A percentile compares a stretch with the other conserved stretches of the same genome.
Evolutionary conservation across 2,888 invertebrate species (phyloP).

Genomic region (Itoplectis maculator): DNA sequence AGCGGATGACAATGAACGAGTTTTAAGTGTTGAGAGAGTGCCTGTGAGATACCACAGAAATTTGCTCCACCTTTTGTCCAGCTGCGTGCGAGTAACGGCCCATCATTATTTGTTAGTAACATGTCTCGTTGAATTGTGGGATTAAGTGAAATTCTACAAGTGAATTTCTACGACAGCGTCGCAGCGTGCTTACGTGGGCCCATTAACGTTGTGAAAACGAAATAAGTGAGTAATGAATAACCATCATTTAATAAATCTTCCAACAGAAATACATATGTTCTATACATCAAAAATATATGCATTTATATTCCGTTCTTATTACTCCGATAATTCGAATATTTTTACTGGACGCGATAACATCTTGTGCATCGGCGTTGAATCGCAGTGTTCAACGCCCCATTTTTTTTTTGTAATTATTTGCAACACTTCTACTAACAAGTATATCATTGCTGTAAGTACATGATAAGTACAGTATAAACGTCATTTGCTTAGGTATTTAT

Average conservation of each 20-base stretch:
- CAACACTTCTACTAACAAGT: constrained; percentile 50
- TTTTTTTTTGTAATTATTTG: constrained; percentile 19
- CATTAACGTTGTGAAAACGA: constrained; percentile 9
- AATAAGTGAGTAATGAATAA: constrained; percentile 61
- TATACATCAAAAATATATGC: constrained; percentile 70
- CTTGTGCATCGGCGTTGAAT: constrained; percentile 43
- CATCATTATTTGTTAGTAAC: constrained; percentile 72
- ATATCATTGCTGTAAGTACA: constrained; percentile 67
- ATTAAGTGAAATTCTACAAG: not conserved
- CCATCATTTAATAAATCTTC: constrained; percentile 70
- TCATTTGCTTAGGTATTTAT: constrained; percentile 44
- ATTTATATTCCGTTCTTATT: constrained; percentile 63
- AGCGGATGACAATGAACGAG: constrained; percentile 41
- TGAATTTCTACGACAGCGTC: not conserved
- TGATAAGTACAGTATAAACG: constrained; percentile 65
- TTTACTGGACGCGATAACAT: constrained; percentile 53
- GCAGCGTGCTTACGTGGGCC: not conserved
- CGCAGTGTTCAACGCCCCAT: constrained; percentile 19
- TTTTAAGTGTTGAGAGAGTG: constrained; percentile 77
- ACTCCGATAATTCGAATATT: constrained; percentile 57
- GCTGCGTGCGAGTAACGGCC: constrained; percentile 83
- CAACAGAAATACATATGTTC: constrained; percentile 70
- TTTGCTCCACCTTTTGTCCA: constrained; percentile 79
- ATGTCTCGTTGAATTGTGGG: constrained; percentile 2
- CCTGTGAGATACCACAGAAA: constrained; percentile 78